These are phyloP conservation scores for Smittia aterrima DNA, from an alignment of 2,888 invertebrate species.

Conservation along the genomic window DNA sequence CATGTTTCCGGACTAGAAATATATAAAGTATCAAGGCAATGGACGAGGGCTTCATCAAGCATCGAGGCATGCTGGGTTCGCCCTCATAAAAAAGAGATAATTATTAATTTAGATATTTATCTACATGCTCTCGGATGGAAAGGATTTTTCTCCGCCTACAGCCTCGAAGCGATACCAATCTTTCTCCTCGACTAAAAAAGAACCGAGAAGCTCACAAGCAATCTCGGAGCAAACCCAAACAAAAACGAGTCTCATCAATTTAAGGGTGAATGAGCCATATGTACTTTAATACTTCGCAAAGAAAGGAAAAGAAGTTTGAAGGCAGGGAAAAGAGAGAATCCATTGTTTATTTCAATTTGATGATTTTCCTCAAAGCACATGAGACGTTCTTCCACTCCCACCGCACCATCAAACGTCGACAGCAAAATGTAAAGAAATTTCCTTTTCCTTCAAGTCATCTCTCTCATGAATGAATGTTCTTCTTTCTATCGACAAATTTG, in stretches of 20 bases:
- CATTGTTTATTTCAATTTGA: conserved; percentile 35
- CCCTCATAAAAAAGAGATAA: conserved; percentile 30
- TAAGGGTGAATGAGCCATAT: conserved; percentile 26
- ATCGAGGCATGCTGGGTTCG: background rate
- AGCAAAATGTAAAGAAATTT: background rate
- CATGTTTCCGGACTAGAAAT: background rate
- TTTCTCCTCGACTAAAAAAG: background rate
- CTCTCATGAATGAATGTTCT: background rate
- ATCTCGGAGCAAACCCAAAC: background rate
- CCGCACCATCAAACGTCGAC: background rate
- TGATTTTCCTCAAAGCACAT: conserved; percentile 22
- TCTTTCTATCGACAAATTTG: background rate
- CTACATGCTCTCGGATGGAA: conserved; percentile 16
- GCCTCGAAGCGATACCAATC: background rate
- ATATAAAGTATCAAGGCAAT: background rate
- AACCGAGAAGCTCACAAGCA: too few species aligned
- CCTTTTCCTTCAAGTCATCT: conserved; percentile 16
- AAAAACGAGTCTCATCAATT: conserved; percentile 28
- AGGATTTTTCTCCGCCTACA: background rate
- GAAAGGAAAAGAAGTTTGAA: background rate
- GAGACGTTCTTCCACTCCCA: conserved; percentile 20
- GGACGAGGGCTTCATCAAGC: background rate
- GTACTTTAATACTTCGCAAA: conserved; percentile 26
- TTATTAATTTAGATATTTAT: conserved; percentile 38
- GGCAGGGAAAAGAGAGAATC: background rate